Evolutionary conservation across 2,113 vertebrate genomes (phyloP).

Genomic region (Silurus glanis): DNA sequence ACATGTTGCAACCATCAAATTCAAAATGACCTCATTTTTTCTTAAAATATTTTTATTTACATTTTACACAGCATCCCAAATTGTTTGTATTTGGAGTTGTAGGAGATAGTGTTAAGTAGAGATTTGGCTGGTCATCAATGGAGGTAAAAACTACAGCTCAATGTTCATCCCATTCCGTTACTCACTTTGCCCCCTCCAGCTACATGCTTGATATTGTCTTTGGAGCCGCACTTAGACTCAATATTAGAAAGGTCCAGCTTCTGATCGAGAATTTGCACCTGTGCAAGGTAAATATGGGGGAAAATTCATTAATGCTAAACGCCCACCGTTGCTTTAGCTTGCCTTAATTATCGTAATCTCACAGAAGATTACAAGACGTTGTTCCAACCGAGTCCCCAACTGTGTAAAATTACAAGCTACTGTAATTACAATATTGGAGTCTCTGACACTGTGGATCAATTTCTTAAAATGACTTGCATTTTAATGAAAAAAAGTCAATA

Average conservation of each 20-base stretch:
- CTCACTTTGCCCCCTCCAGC: constrained; percentile 95
- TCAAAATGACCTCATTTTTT: too few species aligned
- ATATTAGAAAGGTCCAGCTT: constrained; percentile 90
- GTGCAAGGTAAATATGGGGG: constrained; percentile 53
- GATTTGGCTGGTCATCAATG: constrained; percentile 20
- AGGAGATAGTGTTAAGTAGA: neutral
- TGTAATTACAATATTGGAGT: neutral
- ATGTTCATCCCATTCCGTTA: constrained; percentile 46
- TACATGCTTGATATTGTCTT: constrained; percentile 93
- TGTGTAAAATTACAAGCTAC: neutral
- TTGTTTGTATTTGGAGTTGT: too few species aligned
- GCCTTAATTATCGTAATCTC: neutral
- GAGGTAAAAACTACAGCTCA: constrained; percentile 25
- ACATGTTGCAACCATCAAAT: too few species aligned
- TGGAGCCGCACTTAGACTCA: constrained; percentile 91
- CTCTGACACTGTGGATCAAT: neutral
- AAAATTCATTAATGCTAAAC: constrained; percentile 78
- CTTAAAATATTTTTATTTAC: too few species aligned
- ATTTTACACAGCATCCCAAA: too few species aligned
- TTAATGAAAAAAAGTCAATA: neutral
- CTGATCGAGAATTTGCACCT: constrained; percentile 95
- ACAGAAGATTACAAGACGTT: neutral
- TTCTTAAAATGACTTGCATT: neutral
- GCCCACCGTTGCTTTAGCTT: neutral
- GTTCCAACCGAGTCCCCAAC: too few species aligned